Percentiles rank a stretch among this genome's conserved stretches.
Conservation (phyloP, 1,140 invertebrate genomes). For the Neodiprion virginianus region DNA sequence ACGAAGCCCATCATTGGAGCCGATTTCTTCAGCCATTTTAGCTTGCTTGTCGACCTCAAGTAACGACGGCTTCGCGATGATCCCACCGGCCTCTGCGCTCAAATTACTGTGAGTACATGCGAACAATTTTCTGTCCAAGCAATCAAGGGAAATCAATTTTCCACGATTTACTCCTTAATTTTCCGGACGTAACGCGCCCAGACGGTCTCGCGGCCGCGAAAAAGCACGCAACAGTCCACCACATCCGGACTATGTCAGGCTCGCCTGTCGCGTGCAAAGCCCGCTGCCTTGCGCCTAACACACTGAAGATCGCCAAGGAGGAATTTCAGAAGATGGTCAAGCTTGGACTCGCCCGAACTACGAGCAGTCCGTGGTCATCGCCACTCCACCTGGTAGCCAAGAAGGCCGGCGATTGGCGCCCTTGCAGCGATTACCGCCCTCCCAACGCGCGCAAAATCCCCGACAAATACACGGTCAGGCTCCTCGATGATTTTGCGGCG, state of each 20-base stretch:
- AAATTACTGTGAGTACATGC: no score
- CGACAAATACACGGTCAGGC: constrained; percentile 46
- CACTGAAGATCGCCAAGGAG: constrained; percentile 41
- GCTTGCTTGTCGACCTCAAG: not conserved
- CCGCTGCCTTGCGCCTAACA: constrained; percentile 47
- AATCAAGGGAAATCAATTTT: not conserved
- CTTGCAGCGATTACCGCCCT: constrained; percentile 38
- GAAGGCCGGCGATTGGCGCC: constrained; percentile 48
- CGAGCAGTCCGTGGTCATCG: constrained; percentile 42
- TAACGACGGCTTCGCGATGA: not conserved
- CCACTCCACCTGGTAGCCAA: constrained; percentile 54
- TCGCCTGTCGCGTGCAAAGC: constrained; percentile 41
- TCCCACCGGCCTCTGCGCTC: no score
- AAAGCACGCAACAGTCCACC: constrained; percentile 21
- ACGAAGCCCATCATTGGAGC: constrained; percentile 16
- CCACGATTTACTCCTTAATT: constrained; percentile 8
- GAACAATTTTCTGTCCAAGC: not conserved
- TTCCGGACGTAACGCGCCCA: constrained; percentile 6
- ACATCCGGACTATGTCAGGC: constrained; percentile 34
- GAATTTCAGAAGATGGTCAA: constrained; percentile 49
- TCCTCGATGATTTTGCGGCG: constrained; percentile 38
- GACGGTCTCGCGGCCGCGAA: constrained; percentile 39
- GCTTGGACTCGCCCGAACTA: constrained; percentile 37
- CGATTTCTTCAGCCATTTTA: not conserved
- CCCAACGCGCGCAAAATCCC: constrained; percentile 49